Base-by-base conservation (phyloP, 1,140 invertebrate genomes). In the Fragariocoptes setiger region DNA sequence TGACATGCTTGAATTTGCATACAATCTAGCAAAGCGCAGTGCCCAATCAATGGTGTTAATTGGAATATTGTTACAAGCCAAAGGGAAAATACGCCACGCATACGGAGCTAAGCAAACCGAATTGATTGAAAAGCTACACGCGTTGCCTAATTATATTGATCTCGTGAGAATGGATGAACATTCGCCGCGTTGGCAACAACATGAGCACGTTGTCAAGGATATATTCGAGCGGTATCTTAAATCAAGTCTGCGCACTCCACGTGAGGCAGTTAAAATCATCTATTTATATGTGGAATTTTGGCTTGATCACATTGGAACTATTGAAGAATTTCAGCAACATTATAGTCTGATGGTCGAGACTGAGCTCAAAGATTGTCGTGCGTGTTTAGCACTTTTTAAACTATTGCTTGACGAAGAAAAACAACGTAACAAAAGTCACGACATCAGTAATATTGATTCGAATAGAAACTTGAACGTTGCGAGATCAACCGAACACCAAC, bases 11-110 rank as follows among this genome's bases (percentile, higher is more conserved):
- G 16, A 37, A 4, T 8, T 48, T 47, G 12, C 52, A 44, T 18
- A 46, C 40, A 35, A n/a, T 54, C 53, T 51, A 49, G 22, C 46
- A 48, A 39, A 31, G 3, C 44, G 21, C 16, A 8, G 16, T 35
- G 8, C n/a, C 8, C 25, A n/a, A 8, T 8, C n/a, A 31, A 8
- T 8, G 8, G 25, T 8, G 8, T 8, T 31, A n/a, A 31, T 31
- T 8, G n/a, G 25, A n/a, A 31, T 31, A 31, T n/a, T 31, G 8
- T n/a, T 31, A 8, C 8, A 31, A n/a, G 25, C 25, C n/a, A 31
- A n/a, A 31, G 25, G n/a, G 8, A 31, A 31, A 31, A 31, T 8
- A 8, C 8, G 25, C 8, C 8, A 8, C 8, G 8, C n/a, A 8
- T 31, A 8, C 25, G n/a, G 25, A n/a, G 25, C 8, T 8, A n/a